Conservation (phyloP, 2,888 invertebrate genomes). For the Drosophila niveifrons region DNA sequence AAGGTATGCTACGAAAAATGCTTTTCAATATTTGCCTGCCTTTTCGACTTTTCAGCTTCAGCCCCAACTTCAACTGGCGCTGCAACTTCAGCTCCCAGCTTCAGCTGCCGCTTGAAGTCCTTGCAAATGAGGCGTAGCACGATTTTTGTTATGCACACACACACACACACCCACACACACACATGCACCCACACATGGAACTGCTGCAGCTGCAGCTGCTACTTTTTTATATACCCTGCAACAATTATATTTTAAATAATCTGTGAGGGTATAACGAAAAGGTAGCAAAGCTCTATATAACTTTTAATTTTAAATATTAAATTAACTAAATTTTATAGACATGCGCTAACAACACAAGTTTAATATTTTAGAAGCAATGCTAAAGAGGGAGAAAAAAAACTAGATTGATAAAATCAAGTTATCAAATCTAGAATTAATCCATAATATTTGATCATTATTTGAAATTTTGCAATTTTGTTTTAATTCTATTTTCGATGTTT, state of each 20-base stretch:
- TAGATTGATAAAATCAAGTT: too few relatives aligned
- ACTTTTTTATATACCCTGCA: conserved; percentile 8
- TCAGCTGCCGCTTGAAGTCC: conserved; percentile 48
- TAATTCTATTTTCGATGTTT: too few relatives aligned
- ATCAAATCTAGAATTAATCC: too few relatives aligned
- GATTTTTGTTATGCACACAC: conserved; percentile 47
- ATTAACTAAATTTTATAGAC: too few relatives aligned
- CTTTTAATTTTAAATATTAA: too few relatives aligned
- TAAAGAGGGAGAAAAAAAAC: too few relatives aligned
- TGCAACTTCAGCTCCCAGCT: conserved; percentile 3
- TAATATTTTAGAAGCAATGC: too few relatives aligned
- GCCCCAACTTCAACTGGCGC: neutral
- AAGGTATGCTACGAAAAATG: conserved; percentile 65
- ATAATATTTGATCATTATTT: too few relatives aligned
- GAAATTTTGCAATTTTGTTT: too few relatives aligned
- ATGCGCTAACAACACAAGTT: too few relatives aligned
- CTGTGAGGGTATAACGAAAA: neutral
- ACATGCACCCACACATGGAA: neutral
- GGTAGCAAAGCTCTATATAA: too few relatives aligned
- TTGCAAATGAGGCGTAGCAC: conserved; percentile 71
- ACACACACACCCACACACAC: conserved; percentile 26
- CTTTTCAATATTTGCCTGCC: conserved; percentile 66
- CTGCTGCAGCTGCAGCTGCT: conserved; percentile 1
- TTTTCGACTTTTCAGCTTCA: conserved; percentile 11
- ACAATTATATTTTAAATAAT: neutral